Percentiles rank a stretch among this genome's conserved stretches.
Evolutionary conservation across 1,140 invertebrate species (phyloP).

Genomic region (Maniola jurtina): DNA sequence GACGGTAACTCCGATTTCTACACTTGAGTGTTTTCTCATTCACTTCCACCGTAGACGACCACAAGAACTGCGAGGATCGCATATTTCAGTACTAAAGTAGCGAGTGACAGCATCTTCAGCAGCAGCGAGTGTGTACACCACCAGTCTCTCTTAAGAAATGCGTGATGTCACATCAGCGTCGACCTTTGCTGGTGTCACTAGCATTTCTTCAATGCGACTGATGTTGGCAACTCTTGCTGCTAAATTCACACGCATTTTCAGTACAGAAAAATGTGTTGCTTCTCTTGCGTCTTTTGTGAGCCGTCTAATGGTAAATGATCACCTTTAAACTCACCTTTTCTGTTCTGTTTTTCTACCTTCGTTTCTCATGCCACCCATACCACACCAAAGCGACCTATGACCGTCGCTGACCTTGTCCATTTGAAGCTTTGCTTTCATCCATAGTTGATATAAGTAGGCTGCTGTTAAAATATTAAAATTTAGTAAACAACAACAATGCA

Average conservation of each 20-base stretch:
- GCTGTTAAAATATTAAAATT: neutral
- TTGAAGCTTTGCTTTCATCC: slow-evolving; percentile 51
- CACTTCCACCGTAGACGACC: slow-evolving; percentile 16
- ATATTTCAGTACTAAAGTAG: too few relatives aligned
- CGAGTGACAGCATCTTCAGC: too few relatives aligned
- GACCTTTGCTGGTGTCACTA: too few relatives aligned
- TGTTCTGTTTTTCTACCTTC: slow-evolving; percentile 6
- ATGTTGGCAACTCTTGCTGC: too few relatives aligned
- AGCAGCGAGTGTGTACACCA: too few relatives aligned
- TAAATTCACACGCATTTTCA: too few relatives aligned
- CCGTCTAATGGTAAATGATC: neutral
- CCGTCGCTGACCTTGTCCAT: slow-evolving; percentile 39
- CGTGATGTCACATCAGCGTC: too few relatives aligned
- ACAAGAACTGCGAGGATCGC: too few relatives aligned
- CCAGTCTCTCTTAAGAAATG: too few relatives aligned
- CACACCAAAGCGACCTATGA: slow-evolving; percentile 33
- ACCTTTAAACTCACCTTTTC: slow-evolving; percentile 19
- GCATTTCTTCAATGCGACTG: too few relatives aligned
- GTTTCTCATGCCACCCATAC: slow-evolving; percentile 14
- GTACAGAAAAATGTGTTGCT: too few relatives aligned
- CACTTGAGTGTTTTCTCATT: slow-evolving; percentile 22
- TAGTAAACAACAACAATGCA: neutral
- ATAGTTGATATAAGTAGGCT: slow-evolving; percentile 8
- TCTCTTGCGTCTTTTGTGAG: too few relatives aligned
- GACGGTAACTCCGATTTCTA: slow-evolving; percentile 19